Evolutionary conservation across 2,888 invertebrate species (phyloP).

Genomic region (Plebejus anna): DNA sequence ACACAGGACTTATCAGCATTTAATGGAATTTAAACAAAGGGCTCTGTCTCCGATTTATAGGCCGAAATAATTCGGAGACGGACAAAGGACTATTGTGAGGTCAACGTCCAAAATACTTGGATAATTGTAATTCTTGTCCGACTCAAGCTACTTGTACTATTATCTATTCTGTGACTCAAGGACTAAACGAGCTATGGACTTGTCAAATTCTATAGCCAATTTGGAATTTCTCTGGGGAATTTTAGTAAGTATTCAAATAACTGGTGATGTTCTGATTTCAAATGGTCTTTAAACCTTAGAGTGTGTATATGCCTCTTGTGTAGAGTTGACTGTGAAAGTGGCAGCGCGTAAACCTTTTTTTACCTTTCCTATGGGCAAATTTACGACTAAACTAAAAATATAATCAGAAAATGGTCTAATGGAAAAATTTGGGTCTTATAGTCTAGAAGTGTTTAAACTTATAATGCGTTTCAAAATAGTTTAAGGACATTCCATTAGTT

Average conservation of each 20-base stretch:
- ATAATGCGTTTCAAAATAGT: conserved; percentile 7
- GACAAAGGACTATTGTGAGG: conserved; percentile 35
- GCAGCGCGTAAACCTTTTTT: too few species aligned
- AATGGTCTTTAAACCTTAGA: too few species aligned
- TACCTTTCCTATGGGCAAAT: too few species aligned
- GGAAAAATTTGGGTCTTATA: too few species aligned
- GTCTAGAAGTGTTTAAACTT: neutral
- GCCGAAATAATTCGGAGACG: neutral
- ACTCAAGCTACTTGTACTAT: neutral
- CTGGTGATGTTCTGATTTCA: neutral
- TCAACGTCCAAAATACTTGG: conserved; percentile 31
- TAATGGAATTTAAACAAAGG: conserved; percentile 4
- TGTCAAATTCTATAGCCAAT: neutral
- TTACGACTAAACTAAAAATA: too few species aligned
- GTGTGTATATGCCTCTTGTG: too few species aligned
- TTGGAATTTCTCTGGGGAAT: neutral
- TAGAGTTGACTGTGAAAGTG: too few species aligned
- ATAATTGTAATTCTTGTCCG: neutral
- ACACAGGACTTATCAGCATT: neutral
- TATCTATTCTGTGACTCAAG: neutral
- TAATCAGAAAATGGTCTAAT: too few species aligned
- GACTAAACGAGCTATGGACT: neutral
- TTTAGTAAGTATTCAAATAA: neutral
- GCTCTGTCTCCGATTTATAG: conserved; percentile 12
- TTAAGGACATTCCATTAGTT: conserved; percentile 19